Evolutionary conservation across 2,797 vertebrate species (phyloP), one percentile per base, ranked within the genome.

Genomic region (Rhadinocentrus ornatus): DNA sequence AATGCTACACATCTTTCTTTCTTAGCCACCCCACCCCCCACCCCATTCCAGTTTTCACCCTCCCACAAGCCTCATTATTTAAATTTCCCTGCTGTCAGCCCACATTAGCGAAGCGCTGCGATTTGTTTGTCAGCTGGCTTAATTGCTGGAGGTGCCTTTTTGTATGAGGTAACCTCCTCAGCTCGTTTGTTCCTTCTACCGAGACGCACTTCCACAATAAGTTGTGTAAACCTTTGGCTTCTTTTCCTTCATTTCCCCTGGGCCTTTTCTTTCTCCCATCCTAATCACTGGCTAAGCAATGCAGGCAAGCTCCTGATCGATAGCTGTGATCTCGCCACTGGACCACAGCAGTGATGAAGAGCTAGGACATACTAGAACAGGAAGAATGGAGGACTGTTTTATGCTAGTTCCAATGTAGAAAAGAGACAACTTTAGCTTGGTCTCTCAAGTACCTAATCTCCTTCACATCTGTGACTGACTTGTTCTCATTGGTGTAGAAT

Each of bases 31-130:
- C 37, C 32, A 9, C 6, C 56, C 77, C n/a, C 61, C 63, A 60
- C 69, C 69, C 71, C 77, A 54, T 75, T 75, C 69, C 65, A 53
- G 72, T 72, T 83, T 77, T 79, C 75, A 81, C 73, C 84, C 83
- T 84, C 88, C 91, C 67, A 62, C 87, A 89, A 91, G 91, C 91
- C 89, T 95, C 89, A 88, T 94, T 95, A 94, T 94, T 94, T 90
- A 95, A 93, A 94, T 94, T 91, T 93, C 90, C 91, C 93, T 87
- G 91, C 94, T 94, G 94, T 95, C 94, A 92, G 92, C 91, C 91
- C 86, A 89, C 92, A 95, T 95, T 94, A 95, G 93, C 88, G 26
- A 66, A 56, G 85, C 75, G 57, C 84, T 90, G 83, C 90, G 89
- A 91, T 91, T 93, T 92, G 92, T 83, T 90, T 93, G 94, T 94